Evolutionary conservation across 2,797 vertebrate genomes (phyloP).

Genomic region (Rhinophrynus dorsalis): DNA sequence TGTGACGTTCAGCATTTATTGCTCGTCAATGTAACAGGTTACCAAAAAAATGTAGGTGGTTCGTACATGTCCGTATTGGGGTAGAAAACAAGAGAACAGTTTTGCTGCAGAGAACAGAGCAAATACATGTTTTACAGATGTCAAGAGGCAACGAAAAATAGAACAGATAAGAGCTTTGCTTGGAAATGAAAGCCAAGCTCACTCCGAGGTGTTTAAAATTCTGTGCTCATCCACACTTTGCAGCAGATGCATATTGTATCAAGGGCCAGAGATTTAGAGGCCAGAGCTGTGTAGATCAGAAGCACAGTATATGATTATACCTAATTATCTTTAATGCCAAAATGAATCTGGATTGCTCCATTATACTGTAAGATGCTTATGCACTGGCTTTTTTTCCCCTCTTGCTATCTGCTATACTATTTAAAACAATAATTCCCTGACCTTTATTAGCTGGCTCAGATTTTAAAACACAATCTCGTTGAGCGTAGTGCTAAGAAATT

Average conservation of each 20-base stretch:
- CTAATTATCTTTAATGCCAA: slow-evolving; percentile 50
- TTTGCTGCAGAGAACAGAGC: slow-evolving; percentile 16
- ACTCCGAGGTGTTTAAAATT: slow-evolving; percentile 44
- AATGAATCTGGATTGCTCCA: slow-evolving; percentile 42
- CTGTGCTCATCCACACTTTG: slow-evolving; percentile 36
- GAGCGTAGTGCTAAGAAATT: neutral
- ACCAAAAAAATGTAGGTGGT: no score
- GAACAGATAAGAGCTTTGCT: slow-evolving; percentile 20
- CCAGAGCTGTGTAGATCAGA: slow-evolving; percentile 38
- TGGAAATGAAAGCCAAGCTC: slow-evolving; percentile 23
- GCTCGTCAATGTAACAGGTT: no score
- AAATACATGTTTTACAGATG: no score
- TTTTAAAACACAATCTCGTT: slow-evolving; percentile 3
- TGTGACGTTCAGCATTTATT: no score
- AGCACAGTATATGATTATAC: slow-evolving; percentile 46
- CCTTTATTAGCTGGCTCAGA: slow-evolving; percentile 20
- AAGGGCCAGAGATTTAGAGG: slow-evolving; percentile 45
- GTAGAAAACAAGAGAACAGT: slow-evolving; percentile 18
- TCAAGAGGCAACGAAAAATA: slow-evolving; percentile 29
- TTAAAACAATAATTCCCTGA: slow-evolving; percentile 38
- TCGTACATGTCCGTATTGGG: no score
- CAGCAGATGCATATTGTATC: slow-evolving; percentile 31
- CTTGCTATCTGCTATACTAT: slow-evolving; percentile 24
- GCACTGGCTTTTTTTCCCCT: slow-evolving; percentile 1
- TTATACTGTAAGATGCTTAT: slow-evolving; percentile 41